phyloP scores from a whole-genome alignment of 2,113 vertebrate genomes.

The Macroglossus sobrinus region DNA sequence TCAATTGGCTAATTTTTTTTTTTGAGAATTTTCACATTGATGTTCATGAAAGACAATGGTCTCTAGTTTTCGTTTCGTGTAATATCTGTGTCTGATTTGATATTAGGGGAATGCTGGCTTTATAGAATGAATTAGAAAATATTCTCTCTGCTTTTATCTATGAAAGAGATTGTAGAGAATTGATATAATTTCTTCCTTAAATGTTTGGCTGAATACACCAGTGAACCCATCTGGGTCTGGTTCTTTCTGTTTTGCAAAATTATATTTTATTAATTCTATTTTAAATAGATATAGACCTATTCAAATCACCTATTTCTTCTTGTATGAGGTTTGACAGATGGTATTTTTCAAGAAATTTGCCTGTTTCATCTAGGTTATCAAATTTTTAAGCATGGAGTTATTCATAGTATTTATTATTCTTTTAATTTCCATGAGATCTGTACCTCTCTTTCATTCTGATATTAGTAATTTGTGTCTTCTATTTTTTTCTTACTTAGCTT shows the following conservation, averaged over 20 bases:
- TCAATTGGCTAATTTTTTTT: background rate
- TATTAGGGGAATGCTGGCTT: background rate
- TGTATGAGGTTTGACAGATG: background rate
- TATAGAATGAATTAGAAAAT: background rate
- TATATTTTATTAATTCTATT: background rate
- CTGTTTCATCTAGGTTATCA: background rate
- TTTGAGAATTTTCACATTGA: no score
- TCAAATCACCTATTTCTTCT: background rate
- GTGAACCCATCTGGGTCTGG: background rate
- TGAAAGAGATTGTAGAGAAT: background rate
- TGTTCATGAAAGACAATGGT: no score
- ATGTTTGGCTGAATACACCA: background rate
- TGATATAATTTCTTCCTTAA: background rate
- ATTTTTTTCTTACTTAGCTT: background rate
- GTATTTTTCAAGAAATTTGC: background rate
- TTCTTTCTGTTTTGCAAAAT: background rate
- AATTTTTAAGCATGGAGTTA: background rate
- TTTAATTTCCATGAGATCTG: background rate
- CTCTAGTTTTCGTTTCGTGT: no score
- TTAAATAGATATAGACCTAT: background rate
- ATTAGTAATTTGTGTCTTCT: background rate
- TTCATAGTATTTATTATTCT: background rate
- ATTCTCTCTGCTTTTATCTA: background rate
- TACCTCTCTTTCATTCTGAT: background rate
- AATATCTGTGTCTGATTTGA: no score